These are phyloP conservation scores for Carabus problematicus DNA, from an alignment of 2,888 invertebrate species.

Conservation along the genomic window DNA sequence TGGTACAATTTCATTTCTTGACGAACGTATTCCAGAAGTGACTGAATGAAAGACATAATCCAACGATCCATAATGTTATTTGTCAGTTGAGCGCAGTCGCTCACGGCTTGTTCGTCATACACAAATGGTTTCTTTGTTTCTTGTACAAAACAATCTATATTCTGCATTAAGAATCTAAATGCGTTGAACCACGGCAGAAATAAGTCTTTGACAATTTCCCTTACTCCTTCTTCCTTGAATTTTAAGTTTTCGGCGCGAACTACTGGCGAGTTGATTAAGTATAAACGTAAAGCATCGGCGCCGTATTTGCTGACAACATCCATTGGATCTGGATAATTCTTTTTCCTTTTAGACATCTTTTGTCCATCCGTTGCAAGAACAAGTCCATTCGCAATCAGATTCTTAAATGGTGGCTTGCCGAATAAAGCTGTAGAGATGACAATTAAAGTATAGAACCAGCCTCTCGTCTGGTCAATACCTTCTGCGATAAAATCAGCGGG, in stretches of 20 bases:
- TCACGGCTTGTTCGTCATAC: constrained; percentile 55
- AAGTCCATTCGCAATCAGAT: constrained; percentile 94
- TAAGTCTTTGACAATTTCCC: constrained; percentile 95
- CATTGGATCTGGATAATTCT: constrained; percentile 98
- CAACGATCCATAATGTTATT: constrained; percentile 94
- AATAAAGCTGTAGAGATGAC: constrained; percentile 96
- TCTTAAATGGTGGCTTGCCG: constrained; percentile 96
- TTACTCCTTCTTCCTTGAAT: constrained; percentile 97
- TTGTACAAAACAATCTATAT: constrained; percentile 81
- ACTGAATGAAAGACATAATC: constrained; percentile 97
- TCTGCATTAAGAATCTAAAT: constrained; percentile 92
- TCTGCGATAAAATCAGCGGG: constrained; percentile 99
- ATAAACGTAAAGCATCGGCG: constrained; percentile 94
- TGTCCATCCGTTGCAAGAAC: constrained; percentile 97
- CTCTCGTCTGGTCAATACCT: constrained; percentile 97
- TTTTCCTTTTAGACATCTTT: constrained; percentile 99
- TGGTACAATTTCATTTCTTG: constrained; percentile 95
- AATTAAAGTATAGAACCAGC: constrained; percentile 98
- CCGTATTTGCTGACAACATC: constrained; percentile 91
- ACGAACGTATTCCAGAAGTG: constrained; percentile 84
- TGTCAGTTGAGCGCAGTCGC: constrained; percentile 45
- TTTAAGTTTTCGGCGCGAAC: constrained; percentile 95
- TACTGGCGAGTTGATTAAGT: constrained; percentile 97
- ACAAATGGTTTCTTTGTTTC: constrained; percentile 59
- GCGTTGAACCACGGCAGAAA: constrained; percentile 97